Evolutionary conservation across 2,113 vertebrate species (phyloP), one percentile per base, ranked within the genome.

Genomic region (Montifringilla adamsi): DNA sequence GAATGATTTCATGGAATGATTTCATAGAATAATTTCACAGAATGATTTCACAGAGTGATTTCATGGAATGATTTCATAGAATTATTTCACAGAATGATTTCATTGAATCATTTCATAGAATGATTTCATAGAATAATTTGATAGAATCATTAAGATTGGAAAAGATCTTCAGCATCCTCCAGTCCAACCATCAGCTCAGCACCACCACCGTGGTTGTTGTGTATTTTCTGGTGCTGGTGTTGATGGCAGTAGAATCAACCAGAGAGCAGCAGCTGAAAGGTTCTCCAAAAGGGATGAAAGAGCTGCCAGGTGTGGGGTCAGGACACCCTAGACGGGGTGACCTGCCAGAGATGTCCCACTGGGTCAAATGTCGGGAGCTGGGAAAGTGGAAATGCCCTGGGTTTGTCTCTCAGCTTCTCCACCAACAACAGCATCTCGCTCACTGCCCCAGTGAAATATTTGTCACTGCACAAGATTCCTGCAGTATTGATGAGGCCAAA

Each of bases 51-150:
- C 1, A 2, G 26, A 21, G 10, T 62, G 0, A 39, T 50, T 33
- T 50, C 2, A 50, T 1, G 0, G 20, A 70, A 39, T 22, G 1
- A 12, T 53, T 39, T 39, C 8, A 41, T 2, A 0, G 43, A 37
- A 60, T 37, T 0, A 58, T n/a, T 53, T 44, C 11, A 44, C 1
- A 0, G 76, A 15, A 35, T 13, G 0, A n/a, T 8, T n/a, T 26
- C 1, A 55, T 1, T 0, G 15, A 24, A 55, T 31, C 0, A 35
- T 53, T 44, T 19, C 0, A 33, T 1, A 0, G 26, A 46, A 46
- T 37, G 0, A 37, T 26, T 37, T 37, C 0, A 56, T 2, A 30
- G 28, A 53, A 28, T 52, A 0, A 44, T 62, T 41, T 62, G 26
- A 53, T 7, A 3, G 59, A 66, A 24, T 35, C 2, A 49, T 14